These are phyloP conservation scores for Anolis apletophallus DNA, from an alignment of 2,797 vertebrate species.

Conservation along the genomic window DNA sequence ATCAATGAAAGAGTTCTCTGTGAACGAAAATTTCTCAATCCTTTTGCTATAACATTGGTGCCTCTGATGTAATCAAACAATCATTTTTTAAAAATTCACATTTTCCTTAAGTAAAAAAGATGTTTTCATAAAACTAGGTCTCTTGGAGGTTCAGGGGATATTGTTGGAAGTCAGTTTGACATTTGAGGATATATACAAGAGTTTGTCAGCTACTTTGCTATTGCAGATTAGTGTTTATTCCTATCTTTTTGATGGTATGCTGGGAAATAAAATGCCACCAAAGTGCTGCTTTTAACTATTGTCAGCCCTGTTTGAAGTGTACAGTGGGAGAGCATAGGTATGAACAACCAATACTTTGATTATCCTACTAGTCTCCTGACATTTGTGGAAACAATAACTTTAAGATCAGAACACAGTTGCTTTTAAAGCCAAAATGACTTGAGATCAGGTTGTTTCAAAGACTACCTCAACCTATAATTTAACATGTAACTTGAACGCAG, in stretches of 20 bases:
- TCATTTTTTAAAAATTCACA: conserved; percentile 55
- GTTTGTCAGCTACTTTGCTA: conserved; percentile 52
- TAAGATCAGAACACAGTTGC: neutral
- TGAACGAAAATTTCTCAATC: conserved; percentile 54
- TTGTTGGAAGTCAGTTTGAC: conserved; percentile 46
- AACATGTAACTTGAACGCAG: too few relatives aligned
- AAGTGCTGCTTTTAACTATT: conserved; percentile 52
- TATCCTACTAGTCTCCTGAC: conserved; percentile 42
- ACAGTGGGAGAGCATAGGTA: conserved; percentile 33
- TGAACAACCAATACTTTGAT: conserved; percentile 31
- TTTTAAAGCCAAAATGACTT: neutral
- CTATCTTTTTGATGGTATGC: conserved; percentile 59
- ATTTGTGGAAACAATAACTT: neutral
- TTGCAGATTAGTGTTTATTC: conserved; percentile 49
- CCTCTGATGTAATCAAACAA: conserved; percentile 36
- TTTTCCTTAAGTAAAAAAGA: conserved; percentile 52
- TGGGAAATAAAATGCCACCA: conserved; percentile 66
- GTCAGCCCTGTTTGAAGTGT: conserved; percentile 19
- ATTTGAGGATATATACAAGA: conserved; percentile 49
- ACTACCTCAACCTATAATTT: too few relatives aligned
- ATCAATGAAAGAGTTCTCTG: conserved; percentile 13
- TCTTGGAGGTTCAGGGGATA: conserved; percentile 47
- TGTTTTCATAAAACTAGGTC: conserved; percentile 31
- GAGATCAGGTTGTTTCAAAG: too few relatives aligned
- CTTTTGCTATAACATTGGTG: conserved; percentile 46